Percentiles rank a stretch among this genome's conserved stretches.
Conservation (phyloP, 2,888 invertebrate genomes). For the Adela reaumurella region DNA sequence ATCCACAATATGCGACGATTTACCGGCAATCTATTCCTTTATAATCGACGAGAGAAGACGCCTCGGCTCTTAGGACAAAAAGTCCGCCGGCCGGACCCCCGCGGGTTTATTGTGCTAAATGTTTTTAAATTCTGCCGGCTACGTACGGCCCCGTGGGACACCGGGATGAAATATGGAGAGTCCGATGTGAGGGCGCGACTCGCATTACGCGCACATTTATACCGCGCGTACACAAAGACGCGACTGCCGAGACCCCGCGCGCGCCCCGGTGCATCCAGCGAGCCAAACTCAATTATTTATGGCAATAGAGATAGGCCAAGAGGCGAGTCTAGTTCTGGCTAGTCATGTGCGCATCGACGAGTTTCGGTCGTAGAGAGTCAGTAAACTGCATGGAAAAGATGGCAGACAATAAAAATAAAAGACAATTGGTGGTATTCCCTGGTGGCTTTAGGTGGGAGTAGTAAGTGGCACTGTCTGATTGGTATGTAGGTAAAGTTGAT, state of each 20-base stretch:
- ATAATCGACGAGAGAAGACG: conserved; percentile 36
- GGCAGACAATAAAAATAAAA: too few relatives aligned
- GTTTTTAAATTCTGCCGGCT: conserved; percentile 41
- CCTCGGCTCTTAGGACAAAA: conserved; percentile 50
- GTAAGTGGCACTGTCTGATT: too few relatives aligned
- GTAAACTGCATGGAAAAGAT: too few relatives aligned
- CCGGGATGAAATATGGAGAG: conserved; percentile 32
- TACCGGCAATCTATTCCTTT: conserved; percentile 54
- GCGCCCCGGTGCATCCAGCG: conserved; percentile 38
- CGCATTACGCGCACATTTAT: conserved; percentile 47
- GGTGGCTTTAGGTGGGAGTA: too few relatives aligned
- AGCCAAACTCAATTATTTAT: conserved; percentile 48
- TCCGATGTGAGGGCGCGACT: conserved; percentile 17
- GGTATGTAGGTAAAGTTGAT: too few relatives aligned
- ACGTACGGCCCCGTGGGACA: conserved; percentile 45
- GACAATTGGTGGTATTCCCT: too few relatives aligned
- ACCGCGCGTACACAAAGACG: conserved; percentile 29
- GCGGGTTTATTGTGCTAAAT: conserved; percentile 42
- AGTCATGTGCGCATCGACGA: too few relatives aligned
- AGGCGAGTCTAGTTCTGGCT: too few relatives aligned
- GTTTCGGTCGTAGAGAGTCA: too few relatives aligned
- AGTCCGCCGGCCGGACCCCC: conserved; percentile 42
- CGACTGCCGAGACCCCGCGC: conserved; percentile 27
- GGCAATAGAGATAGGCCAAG: conserved; percentile 47
- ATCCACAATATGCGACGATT: conserved; percentile 47